Evolutionary conservation across 2,113 vertebrate genomes (phyloP).

Genomic region (Dipodomys merriami): DNA sequence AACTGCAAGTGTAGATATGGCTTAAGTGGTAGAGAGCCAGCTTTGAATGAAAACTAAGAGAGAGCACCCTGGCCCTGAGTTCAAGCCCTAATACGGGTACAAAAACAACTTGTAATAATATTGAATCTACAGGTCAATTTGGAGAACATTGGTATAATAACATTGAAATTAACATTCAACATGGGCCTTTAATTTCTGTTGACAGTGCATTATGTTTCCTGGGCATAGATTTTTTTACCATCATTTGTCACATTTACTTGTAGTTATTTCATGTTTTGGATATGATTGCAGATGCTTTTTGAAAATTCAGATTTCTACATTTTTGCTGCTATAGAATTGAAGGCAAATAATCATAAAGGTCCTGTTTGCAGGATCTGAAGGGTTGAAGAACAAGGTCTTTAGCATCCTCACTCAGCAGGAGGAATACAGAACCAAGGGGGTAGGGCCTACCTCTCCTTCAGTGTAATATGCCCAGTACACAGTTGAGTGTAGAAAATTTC

Average conservation of each 20-base stretch:
- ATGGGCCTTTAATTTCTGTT: background rate
- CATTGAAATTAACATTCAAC: background rate
- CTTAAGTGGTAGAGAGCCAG: too few relatives aligned
- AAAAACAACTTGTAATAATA: background rate
- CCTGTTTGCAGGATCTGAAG: background rate
- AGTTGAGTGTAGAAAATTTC: background rate
- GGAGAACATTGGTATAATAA: background rate
- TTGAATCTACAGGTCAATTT: background rate
- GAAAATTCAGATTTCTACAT: background rate
- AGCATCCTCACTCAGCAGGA: background rate
- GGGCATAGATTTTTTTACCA: background rate
- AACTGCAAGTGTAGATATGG: too few relatives aligned
- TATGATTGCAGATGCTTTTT: background rate
- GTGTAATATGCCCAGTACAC: too few relatives aligned
- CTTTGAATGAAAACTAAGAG: too few relatives aligned
- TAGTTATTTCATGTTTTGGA: background rate
- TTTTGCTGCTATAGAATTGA: slow-evolving; percentile 25
- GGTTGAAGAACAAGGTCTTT: background rate
- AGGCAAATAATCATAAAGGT: background rate
- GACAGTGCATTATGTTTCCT: background rate
- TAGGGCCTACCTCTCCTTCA: too few relatives aligned
- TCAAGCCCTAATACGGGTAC: too few relatives aligned
- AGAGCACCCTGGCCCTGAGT: too few relatives aligned
- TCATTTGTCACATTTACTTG: background rate
- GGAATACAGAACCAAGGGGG: background rate